Evolutionary conservation across 2,797 vertebrate genomes (phyloP), one percentile per base, ranked within the genome.

Genomic region (Menidia menidia): DNA sequence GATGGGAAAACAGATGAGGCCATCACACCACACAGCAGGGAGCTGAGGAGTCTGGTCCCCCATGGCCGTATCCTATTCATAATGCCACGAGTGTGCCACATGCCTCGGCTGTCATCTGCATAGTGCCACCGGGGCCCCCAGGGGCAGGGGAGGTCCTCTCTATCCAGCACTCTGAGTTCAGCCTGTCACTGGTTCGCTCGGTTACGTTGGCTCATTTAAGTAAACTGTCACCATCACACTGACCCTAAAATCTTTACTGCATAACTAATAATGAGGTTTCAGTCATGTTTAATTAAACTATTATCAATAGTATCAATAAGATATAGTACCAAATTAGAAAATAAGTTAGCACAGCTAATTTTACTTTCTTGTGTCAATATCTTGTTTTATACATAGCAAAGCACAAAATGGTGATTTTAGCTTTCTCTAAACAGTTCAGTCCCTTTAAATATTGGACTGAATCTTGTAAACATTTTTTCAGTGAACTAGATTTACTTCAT

Each of bases 1-100:
- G 81, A 93, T 86, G 89, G 85, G 88, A 91, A 91, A 92, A 94
- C 93, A 91, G 94, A 95, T 95, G 93, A 93, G 91, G 86, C 92
- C 90, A 90, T 94, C 93, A 89, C 83, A 76, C 67, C 75, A 71
- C 91, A 62, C 93, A 88, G 92, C 93, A 80, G 94, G 91, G 89
- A 87, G 80, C 88, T 82, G 86, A 91, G 83, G 77, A 88, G 89
- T 80, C 82, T 65, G 86, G 79, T 91, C 92, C 90, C 92, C 91
- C 89, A 93, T 90, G 78, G 84, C 86, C 81, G 84, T 82, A 87
- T 86, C 88, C 90, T 91, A 94, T 94, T 92, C 90, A 93, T 92
- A 94, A 93, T 79, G 82, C 78, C 86, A 83, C 19, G 84, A 85
- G 78, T 83, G 84, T 86, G 89, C 88, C 92, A 93, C 90, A 91